Conservation (phyloP, 2,797 vertebrate species). For the Chaenodraco wilsoni region DNA sequence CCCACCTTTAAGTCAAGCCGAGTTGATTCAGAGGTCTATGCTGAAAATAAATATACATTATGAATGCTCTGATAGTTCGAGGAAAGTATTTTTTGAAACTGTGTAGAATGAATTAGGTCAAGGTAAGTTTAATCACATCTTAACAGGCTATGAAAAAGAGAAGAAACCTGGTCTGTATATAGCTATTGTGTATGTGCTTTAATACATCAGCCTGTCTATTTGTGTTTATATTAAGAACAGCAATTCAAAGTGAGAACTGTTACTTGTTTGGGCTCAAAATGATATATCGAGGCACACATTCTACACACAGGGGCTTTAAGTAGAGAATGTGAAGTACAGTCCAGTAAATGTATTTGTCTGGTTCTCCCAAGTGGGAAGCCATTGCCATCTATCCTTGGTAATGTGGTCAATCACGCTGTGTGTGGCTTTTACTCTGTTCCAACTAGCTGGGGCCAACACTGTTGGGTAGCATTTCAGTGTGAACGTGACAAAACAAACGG, state of each 20-base stretch:
- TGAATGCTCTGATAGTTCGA: neutral
- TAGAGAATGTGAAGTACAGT: conserved; percentile 48
- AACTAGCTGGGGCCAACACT: conserved; percentile 12
- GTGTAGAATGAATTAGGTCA: neutral
- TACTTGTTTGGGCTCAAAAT: conserved; percentile 21
- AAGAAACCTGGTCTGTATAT: neutral
- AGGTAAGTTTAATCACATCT: neutral
- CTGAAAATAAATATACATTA: conserved; percentile 1
- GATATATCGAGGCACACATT: conserved; percentile 44
- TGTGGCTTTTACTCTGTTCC: conserved; percentile 32
- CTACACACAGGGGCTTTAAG: conserved; percentile 31
- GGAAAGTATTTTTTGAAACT: neutral
- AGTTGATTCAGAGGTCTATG: neutral
- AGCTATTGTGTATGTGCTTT: neutral
- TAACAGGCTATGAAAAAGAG: neutral
- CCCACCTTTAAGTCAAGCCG: neutral
- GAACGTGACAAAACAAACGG: conserved; percentile 4
- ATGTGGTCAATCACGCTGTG: conserved; percentile 59
- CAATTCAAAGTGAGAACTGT: conserved; percentile 37
- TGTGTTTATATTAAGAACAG: conserved; percentile 34
- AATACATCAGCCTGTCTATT: neutral
- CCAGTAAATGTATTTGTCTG: conserved; percentile 59
- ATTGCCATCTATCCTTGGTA: conserved; percentile 54
- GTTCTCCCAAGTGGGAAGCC: conserved; percentile 47
- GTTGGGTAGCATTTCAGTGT: conserved; percentile 1